These are phyloP conservation scores for Nannoperca australis DNA, from an alignment of 2,797 vertebrate genomes.

Conservation along the genomic window DNA sequence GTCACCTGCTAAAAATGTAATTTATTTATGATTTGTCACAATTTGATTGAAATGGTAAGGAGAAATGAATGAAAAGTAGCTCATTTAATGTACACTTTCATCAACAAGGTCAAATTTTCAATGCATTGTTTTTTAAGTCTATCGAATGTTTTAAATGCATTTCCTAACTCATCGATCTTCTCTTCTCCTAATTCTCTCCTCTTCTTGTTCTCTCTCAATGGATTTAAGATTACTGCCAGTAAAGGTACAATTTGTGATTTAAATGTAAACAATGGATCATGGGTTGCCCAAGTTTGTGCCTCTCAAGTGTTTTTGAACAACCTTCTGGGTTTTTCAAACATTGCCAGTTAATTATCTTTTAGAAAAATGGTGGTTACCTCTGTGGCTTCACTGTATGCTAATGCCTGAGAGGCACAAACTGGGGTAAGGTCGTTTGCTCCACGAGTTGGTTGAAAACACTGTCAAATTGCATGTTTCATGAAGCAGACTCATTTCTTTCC, in stretches of 20 bases:
- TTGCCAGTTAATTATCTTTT: too few relatives aligned
- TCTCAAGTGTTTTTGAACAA: too few relatives aligned
- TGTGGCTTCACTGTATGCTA: too few relatives aligned
- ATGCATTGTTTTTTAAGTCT: not conserved
- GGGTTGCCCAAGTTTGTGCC: not conserved
- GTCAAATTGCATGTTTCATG: not conserved
- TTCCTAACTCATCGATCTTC: not conserved
- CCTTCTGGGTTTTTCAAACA: too few relatives aligned
- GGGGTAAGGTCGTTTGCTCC: too few relatives aligned
- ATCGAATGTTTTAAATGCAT: not conserved
- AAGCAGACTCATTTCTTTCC: not conserved
- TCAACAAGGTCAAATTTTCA: not conserved
- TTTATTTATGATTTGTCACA: not conserved
- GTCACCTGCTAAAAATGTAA: not conserved
- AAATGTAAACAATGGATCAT: not conserved
- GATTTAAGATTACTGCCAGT: not conserved
- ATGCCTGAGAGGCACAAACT: too few relatives aligned
- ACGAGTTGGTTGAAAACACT: too few relatives aligned
- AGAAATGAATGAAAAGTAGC: not conserved
- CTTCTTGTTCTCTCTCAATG: not conserved
- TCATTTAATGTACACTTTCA: not conserved
- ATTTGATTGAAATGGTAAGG: not conserved
- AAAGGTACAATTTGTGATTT: not conserved
- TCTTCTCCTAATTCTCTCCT: not conserved
- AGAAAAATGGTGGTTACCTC: too few relatives aligned